Conservation (phyloP, 2,888 invertebrate species). For the Patella depressa region DNA sequence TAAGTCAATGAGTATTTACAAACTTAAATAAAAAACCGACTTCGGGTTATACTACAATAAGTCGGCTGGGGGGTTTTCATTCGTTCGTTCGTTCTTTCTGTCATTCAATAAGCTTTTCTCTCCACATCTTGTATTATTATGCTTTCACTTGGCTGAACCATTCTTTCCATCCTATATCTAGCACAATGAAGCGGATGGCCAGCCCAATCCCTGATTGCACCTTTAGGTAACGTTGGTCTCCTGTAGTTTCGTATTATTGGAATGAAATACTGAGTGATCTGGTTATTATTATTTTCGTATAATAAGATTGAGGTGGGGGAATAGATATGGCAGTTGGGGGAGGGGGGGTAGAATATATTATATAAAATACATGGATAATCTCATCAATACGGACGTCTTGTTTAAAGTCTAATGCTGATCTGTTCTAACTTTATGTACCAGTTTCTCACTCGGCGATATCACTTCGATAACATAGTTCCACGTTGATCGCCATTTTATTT, state of each 20-base stretch:
- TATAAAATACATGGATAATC: neutral
- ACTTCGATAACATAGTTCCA: neutral
- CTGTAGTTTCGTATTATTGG: neutral
- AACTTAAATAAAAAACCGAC: slow-evolving; percentile 9
- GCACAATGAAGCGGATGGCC: neutral
- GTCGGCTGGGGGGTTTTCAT: neutral
- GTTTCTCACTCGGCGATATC: neutral
- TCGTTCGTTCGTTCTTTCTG: neutral
- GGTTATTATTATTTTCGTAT: no score
- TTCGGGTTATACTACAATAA: neutral
- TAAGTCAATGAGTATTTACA: slow-evolving; percentile 10
- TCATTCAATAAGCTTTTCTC: neutral
- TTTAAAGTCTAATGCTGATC: neutral
- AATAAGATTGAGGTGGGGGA: no score
- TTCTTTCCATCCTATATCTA: no score
- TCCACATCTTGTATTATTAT: neutral
- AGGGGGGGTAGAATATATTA: no score
- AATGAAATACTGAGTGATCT: no score
- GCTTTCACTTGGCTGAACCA: neutral
- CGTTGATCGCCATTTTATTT: no score
- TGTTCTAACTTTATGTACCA: neutral
- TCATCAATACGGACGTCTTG: slow-evolving; percentile 3
- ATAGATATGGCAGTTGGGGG: neutral
- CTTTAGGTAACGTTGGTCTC: neutral
- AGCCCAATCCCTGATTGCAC: slow-evolving; percentile 11